Conservation (phyloP, 53 echinoderm and acorn worm genomes). For the Arbacia lixula region DNA sequence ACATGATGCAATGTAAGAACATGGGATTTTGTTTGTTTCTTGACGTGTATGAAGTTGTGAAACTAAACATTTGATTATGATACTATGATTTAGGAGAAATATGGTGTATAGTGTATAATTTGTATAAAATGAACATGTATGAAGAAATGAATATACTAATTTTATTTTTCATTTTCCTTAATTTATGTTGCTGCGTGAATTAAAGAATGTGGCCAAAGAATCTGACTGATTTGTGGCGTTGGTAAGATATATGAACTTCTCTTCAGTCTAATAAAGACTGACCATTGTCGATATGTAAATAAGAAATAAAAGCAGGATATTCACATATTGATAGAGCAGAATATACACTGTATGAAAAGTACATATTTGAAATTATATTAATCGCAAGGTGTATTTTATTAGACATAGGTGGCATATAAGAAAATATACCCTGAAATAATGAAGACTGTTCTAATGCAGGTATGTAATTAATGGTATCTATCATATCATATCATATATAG, state of each 20-base stretch:
- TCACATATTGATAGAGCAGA: not conserved
- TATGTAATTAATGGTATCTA: not conserved
- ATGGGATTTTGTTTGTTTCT: no score
- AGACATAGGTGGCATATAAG: not conserved
- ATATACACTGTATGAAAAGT: no score
- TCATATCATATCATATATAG: not conserved
- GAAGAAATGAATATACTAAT: not conserved
- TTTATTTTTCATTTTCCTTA: conserved; percentile 9
- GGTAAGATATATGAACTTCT: no score
- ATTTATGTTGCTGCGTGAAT: conserved; percentile 17
- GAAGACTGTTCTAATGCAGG: not conserved
- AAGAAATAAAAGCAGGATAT: not conserved
- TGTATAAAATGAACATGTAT: conserved; percentile 8
- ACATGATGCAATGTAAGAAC: no score
- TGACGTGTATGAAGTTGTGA: no score
- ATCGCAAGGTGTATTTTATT: conserved; percentile 1
- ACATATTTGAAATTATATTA: conserved; percentile 37
- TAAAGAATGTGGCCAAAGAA: not conserved
- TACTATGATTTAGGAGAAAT: no score
- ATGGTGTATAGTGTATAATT: conserved; percentile 36
- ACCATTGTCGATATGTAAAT: conserved; percentile 45
- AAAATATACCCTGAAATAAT: conserved; percentile 22
- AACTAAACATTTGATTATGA: no score
- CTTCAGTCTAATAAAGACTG: conserved; percentile 8
- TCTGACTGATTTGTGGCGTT: not conserved